These are phyloP conservation scores for Lamproptera curius DNA, from an alignment of 2,888 invertebrate genomes.

Conservation along the genomic window DNA sequence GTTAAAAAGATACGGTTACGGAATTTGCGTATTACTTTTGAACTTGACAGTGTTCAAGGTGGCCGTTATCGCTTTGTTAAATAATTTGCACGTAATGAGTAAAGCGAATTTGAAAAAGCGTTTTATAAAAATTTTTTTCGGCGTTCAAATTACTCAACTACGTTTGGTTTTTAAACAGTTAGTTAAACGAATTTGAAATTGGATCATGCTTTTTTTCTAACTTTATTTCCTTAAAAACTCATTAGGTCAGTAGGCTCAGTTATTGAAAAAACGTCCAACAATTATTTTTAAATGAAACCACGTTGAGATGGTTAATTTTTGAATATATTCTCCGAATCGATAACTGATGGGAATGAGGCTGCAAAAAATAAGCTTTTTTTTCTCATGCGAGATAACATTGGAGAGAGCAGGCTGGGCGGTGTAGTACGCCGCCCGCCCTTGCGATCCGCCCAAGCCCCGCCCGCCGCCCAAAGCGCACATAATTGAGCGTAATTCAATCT, in stretches of 20 bases:
- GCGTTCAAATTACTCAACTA: too few relatives aligned
- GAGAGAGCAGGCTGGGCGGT: slow-evolving; percentile 51
- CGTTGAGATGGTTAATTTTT: too few relatives aligned
- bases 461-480: slow-evolving; percentile 41
- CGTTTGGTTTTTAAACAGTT: too few relatives aligned
- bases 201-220: too few relatives aligned
- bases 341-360: too few relatives aligned
- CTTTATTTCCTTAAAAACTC: too few relatives aligned
- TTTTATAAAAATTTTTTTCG: slow-evolving; percentile 20
- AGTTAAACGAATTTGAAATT: too few relatives aligned
- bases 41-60: slow-evolving; percentile 56
- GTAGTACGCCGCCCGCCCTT: slow-evolving; percentile 49
- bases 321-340: too few relatives aligned
- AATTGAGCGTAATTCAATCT: slow-evolving; percentile 69
- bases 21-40: slow-evolving; percentile 32
- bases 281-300: too few relatives aligned
- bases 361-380: too few relatives aligned
- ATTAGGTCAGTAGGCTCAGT: too few relatives aligned
- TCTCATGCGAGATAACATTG: slow-evolving; percentile 22
- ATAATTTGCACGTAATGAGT: background rate
- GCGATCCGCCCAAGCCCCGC: slow-evolving; percentile 60
- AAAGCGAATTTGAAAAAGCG: background rate
- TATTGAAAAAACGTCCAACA: too few relatives aligned
- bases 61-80: slow-evolving; percentile 16
- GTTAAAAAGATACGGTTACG: slow-evolving; percentile 24